Percentiles rank a stretch among this genome's conserved stretches.
These are phyloP conservation scores for Hippocampus comes DNA, from an alignment of 2,113 vertebrate species.

Conservation along the genomic window DNA sequence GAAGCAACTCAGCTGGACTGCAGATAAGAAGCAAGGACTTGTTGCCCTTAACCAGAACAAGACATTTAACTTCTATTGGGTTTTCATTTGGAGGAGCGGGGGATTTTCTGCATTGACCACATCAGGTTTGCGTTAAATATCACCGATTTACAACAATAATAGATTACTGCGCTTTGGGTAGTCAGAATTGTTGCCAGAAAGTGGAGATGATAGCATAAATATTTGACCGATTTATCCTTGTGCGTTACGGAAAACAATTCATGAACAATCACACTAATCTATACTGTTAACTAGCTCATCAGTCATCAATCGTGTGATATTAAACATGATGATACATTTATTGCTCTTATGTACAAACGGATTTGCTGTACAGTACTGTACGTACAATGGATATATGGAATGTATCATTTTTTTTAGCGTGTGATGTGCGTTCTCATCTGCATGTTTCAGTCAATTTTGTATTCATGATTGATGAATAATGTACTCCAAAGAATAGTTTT, in stretches of 20 bases:
- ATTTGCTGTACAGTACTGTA: constrained; percentile 8
- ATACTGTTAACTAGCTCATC: too few species aligned
- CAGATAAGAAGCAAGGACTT: constrained; percentile 72
- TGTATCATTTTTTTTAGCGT: constrained; percentile 6
- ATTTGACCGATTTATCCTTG: too few species aligned
- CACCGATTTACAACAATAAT: background rate
- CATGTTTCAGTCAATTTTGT: constrained; percentile 29
- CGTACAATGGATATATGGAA: background rate
- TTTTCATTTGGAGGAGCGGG: background rate
- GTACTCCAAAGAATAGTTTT: constrained; percentile 58
- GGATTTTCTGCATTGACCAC: background rate
- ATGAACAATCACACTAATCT: too few species aligned
- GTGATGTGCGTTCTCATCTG: constrained; percentile 9
- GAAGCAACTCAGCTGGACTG: constrained; percentile 58
- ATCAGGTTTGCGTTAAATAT: background rate
- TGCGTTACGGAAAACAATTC: too few species aligned
- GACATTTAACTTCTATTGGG: constrained; percentile 35
- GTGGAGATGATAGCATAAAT: background rate
- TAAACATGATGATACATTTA: background rate
- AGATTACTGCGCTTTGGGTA: background rate
- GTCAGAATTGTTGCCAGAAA: background rate
- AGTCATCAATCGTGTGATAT: background rate
- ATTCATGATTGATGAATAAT: constrained; percentile 61
- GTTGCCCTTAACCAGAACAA: constrained; percentile 61
- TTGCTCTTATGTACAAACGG: background rate